phyloP scores from a whole-genome alignment of 1,140 invertebrate species.

The Periplaneta americana region DNA sequence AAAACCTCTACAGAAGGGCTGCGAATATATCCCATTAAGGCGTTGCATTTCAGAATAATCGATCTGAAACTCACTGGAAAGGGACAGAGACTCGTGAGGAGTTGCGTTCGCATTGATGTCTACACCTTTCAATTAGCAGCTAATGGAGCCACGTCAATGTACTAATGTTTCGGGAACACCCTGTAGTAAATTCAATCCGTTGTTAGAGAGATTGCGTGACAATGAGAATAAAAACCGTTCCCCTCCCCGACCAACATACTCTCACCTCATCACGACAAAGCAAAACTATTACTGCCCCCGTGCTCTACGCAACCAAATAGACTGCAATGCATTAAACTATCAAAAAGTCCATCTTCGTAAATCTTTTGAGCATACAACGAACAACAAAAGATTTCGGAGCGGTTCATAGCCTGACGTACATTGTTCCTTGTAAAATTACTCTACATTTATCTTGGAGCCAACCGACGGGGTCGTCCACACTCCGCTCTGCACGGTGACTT shows the following conservation, averaged over 20 bases:
- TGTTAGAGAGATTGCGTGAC: neutral
- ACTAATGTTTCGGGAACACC: neutral
- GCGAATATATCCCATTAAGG: no score
- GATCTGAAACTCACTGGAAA: no score
- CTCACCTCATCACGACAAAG: neutral
- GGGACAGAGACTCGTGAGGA: no score
- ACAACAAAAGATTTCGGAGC: neutral
- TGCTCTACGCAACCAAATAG: neutral
- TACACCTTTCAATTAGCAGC: no score
- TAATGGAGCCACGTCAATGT: no score
- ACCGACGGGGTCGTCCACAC: no score
- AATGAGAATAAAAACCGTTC: neutral
- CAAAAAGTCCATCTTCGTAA: constrained; percentile 1
- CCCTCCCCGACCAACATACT: neutral
- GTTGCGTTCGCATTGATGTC: no score
- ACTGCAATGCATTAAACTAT: constrained; percentile 7
- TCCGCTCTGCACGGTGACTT: no score
- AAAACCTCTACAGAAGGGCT: no score
- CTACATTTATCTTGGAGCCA: neutral
- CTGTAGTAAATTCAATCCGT: neutral
- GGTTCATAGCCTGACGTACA: neutral
- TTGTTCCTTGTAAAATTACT: constrained; percentile 5
- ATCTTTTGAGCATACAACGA: neutral
- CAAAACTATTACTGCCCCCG: neutral
- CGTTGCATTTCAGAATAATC: no score